Base-by-base conservation (phyloP, 2,797 vertebrate species). In the Merluccius polli region DNA sequence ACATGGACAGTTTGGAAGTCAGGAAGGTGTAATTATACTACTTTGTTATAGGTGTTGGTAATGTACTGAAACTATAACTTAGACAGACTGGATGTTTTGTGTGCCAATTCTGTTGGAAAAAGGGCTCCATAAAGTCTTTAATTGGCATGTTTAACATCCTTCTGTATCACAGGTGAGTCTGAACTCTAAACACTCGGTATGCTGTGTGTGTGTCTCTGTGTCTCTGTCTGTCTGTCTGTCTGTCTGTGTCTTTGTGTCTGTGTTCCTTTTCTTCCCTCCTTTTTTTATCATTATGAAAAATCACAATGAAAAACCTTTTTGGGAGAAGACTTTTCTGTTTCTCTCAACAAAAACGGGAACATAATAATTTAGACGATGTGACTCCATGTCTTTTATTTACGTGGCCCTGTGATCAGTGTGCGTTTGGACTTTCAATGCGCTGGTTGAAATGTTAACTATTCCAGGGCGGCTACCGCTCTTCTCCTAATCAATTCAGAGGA, bases 91-190 rank as follows among this genome's bases (percentile, higher is more conserved):
- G 70, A 78, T 74, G 72, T 78, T 80, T 16, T 67, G 67, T 38
- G 70, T 83, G 80, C 83, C 79, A 85, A 78, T 73, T 71, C 79
- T 86, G 83, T 78, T 83, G 73, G 44, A 81, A 72, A 79, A 82
- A 83, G 38, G 48, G 76, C 84, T 88, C 89, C 73, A 91, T 90
- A 88, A 90, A 92, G 90, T 59, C 81, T 85, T 86, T 90, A 92
- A 91, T 90, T 91, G 87, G 83, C 83, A 78, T 89, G 85, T 92
- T 91, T 90, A 92, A 89, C 86, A 86, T 87, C 77, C 81, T 70
- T 83, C 85, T 88, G 79, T 89, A 92, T 91, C 87, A 86, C 85
- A 81, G 82, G 89, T 75, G 86, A 88, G 86, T 86, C 78, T 77
- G 63, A 79, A 87, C 81, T 89, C 88, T 90, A 89, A 91, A 92